Evolutionary conservation across 1,140 invertebrate species (phyloP).

Genomic region (Caenorhabditis latens): DNA sequence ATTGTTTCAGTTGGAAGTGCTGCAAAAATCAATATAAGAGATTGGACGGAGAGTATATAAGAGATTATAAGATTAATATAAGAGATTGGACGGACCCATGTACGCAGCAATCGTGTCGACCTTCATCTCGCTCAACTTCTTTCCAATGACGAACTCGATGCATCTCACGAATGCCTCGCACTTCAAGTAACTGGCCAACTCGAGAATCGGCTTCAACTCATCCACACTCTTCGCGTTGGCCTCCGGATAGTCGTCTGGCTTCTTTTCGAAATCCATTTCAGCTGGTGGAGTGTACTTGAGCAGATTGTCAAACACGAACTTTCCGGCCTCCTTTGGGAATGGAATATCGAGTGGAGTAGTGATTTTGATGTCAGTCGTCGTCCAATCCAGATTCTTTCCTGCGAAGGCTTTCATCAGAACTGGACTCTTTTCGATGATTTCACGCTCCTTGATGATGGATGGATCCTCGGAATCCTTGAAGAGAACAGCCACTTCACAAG

Average conservation of each 20-base stretch:
- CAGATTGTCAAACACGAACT: neutral
- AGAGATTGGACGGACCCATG: too few relatives aligned
- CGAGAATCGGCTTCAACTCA: neutral
- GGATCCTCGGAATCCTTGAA: neutral
- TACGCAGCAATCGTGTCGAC: too few relatives aligned
- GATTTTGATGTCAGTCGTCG: neutral
- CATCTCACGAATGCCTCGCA: neutral
- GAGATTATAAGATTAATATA: too few relatives aligned
- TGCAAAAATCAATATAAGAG: too few relatives aligned
- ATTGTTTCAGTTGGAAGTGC: neutral
- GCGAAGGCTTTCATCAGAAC: neutral
- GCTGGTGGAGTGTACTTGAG: neutral
- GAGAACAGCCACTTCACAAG: neutral
- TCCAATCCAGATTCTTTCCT: neutral
- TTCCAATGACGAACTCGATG: neutral
- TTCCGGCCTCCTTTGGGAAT: neutral
- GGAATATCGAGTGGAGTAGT: neutral
- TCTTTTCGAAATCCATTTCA: neutral
- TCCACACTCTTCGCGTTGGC: neutral
- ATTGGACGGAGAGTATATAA: too few relatives aligned
- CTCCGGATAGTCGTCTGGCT: neutral
- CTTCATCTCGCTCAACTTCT: neutral
- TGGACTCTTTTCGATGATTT: neutral
- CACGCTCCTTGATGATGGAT: neutral
- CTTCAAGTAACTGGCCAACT: neutral